Percentiles rank a stretch among this genome's conserved stretches.
Conservation (phyloP, 2,888 invertebrate species). For the Polia nebulosa region DNA sequence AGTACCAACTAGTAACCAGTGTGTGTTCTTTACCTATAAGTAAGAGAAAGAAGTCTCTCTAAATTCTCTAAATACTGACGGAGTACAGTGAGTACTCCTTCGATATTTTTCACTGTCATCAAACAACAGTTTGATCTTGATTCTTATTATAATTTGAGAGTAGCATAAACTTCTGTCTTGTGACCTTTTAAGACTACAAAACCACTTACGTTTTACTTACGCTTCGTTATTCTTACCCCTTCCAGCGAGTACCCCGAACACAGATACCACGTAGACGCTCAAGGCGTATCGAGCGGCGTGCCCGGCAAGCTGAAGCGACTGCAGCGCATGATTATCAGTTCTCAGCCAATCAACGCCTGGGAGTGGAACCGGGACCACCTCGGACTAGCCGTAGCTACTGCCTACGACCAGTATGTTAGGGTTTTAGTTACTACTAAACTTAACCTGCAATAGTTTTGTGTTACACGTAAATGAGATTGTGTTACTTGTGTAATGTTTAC, state of each 20-base stretch:
- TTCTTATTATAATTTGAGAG: too few species aligned
- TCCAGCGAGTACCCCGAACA: constrained; percentile 94
- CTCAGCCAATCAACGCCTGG: constrained; percentile 97
- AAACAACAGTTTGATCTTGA: too few species aligned
- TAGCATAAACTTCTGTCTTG: too few species aligned
- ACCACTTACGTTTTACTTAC: too few species aligned
- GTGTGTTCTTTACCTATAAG: background rate
- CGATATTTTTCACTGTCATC: background rate
- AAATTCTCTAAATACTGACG: too few species aligned
- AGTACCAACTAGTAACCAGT: constrained; percentile 78
- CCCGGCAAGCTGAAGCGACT: constrained; percentile 94
- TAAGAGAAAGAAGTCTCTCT: background rate
- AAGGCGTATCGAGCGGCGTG: constrained; percentile 94
- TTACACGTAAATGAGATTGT: background rate
- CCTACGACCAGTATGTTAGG: constrained; percentile 97
- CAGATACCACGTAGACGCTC: constrained; percentile 93
- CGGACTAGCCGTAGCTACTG: constrained; percentile 96
- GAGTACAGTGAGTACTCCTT: too few species aligned
- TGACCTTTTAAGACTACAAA: too few species aligned
- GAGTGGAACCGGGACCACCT: constrained; percentile 98
- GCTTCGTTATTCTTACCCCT: background rate
- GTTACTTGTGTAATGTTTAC: constrained; percentile 12
- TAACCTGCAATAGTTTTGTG: constrained; percentile 90
- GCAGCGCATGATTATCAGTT: constrained; percentile 95
- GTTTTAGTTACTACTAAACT: constrained; percentile 97